A percentile compares a stretch with the other conserved stretches of the same genome.
Evolutionary conservation across 1,140 invertebrate genomes (phyloP).

Genomic region (Cataglyphis hispanica): DNA sequence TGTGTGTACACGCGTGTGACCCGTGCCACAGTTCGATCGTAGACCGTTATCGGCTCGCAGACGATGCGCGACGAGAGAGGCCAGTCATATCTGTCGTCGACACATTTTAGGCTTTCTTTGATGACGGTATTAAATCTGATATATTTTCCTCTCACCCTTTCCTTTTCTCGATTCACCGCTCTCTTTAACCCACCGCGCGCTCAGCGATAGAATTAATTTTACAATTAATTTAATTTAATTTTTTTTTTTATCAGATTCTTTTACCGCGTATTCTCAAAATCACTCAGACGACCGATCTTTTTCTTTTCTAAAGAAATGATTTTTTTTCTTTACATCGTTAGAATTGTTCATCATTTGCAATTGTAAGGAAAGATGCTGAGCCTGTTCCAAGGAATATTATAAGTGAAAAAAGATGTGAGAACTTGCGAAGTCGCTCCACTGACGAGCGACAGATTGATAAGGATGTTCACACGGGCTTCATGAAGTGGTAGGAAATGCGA

Average conservation of each 20-base stretch:
- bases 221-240: neutral
- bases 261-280: neutral
- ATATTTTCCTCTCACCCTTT: conserved; percentile 31
- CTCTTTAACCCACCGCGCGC: too few species aligned
- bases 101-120: conserved; percentile 13
- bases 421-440: neutral
- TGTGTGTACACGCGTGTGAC: neutral
- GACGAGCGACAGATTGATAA: conserved; percentile 49
- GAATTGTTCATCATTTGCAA: neutral
- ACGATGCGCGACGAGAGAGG: conserved; percentile 34
- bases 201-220: neutral
- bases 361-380: neutral
- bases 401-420: neutral
- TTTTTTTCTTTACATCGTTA: neutral
- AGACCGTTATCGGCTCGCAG: conserved; percentile 72
- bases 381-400: neutral
- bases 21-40: conserved; percentile 38
- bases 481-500: conserved; percentile 20
- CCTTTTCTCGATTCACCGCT: neutral
- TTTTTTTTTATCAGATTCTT: neutral
- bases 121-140: conserved; percentile 11
- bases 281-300: neutral
- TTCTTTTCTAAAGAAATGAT: neutral
- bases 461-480: conserved; percentile 30
- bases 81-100: conserved; percentile 10